Conservation (phyloP, 2,113 vertebrate species). For the Panthera uncia region DNA sequence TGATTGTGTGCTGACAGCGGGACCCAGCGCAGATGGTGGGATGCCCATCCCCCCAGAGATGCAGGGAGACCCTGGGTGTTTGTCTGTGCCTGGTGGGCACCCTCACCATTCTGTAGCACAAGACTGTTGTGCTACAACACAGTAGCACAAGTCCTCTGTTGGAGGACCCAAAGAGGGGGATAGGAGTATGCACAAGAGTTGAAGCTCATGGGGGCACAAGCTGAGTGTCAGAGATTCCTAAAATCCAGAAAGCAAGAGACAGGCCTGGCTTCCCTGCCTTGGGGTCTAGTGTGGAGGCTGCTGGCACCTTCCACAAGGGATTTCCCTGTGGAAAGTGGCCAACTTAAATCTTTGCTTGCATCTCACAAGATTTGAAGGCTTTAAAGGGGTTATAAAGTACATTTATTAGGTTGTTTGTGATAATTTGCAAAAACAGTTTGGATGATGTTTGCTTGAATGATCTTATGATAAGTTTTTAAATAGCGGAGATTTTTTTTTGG, state of each 20-base stretch:
- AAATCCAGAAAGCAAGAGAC: neutral
- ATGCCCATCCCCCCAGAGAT: fast-evolving
- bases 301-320: neutral
- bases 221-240: neutral
- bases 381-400: neutral
- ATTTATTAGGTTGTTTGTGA: neutral
- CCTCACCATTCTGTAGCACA: fast-evolving
- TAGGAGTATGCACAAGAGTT: no score
- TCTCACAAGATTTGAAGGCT: neutral
- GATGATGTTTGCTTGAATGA: neutral
- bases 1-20: fast-evolving
- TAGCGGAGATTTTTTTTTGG: neutral
- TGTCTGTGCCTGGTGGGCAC: neutral
- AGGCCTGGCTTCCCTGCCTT: neutral
- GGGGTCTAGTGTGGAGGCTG: neutral
- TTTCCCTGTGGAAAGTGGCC: neutral
- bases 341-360: neutral
- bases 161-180: neutral
- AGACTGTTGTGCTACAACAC: no score
- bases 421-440: neutral
- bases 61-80: fast-evolving
- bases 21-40: fast-evolving
- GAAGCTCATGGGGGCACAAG: fast-evolving
- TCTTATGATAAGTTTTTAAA: neutral
- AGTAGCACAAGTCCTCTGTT: neutral